Base-by-base conservation (phyloP, 2,797 vertebrate species). In the Lepidocolaptes lacrymiger region DNA sequence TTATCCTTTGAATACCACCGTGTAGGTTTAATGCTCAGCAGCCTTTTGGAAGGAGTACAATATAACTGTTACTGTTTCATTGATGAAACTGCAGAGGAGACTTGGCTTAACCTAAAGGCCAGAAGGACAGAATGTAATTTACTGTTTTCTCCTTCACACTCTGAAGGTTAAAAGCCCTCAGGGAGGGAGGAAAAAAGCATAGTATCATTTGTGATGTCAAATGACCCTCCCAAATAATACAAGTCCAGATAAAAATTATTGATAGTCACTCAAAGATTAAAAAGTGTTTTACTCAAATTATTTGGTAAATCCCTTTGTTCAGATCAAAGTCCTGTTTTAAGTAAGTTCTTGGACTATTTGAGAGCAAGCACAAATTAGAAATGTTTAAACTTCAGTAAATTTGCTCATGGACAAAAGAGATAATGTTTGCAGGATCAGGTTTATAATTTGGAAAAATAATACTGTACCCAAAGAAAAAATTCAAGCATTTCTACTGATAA, bases 361-460 rank as follows among this genome's bases (percentile, higher is more conserved):
- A 88, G 48, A 86, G 24, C 30, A 78, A 88, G 14, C 18, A 68
- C 43, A 83, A 76, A 83, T 68, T 71, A 84, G 58, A 85, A 91
- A 76, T 7, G 0, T 73, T 89, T 84, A 93, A 92, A 85, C 32
- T 52, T 20, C 26, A 43, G 39, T 56, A 84, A 81, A 67, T 95
- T 79, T 84, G 19, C 48, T 86, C n/a, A n/a, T 49, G 48, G 71
- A 41, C 27, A 67, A 18, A 26, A 78, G 32, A 73, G 23, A 80
- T 17, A 91, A 73, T 51, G 5, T 88, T 92, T 93, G 14, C 52
- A 85, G 77, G 32, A 78, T 44, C 12, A n/a, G 37, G 34, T 63
- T 93, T 93, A 91, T 92, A 88, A 81, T 95, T 88, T 88, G 55
- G 67, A 91, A 87, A 92, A 86, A 76, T 49, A 81, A 66, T 67